phyloP scores from a whole-genome alignment of 2,888 invertebrate species.

The Ormyrus labotus region DNA sequence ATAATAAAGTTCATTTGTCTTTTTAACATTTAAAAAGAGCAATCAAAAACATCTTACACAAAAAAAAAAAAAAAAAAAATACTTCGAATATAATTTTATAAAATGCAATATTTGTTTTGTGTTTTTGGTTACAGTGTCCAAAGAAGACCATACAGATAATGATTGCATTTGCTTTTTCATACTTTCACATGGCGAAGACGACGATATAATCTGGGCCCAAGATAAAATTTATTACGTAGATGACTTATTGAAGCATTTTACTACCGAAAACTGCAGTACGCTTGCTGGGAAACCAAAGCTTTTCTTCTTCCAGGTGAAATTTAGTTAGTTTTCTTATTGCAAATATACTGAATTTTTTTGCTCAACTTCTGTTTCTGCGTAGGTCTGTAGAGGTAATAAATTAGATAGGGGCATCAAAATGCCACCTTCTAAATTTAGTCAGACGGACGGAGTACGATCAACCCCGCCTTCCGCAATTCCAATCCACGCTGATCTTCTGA shows the following conservation, averaged over 20 bases:
- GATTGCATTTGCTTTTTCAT: conserved; percentile 78
- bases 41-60: too few relatives aligned
- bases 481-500: conserved; percentile 79
- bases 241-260: conserved; percentile 78
- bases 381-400: conserved; percentile 78
- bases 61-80: too few relatives aligned
- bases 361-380: not conserved
- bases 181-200: conserved; percentile 78
- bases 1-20: too few relatives aligned
- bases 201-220: conserved; percentile 77
- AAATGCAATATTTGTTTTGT: not conserved
- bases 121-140: conserved; percentile 70
- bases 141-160: conserved; percentile 76
- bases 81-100: too few relatives aligned
- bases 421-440: conserved; percentile 60
- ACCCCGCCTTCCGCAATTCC: conserved; percentile 76
- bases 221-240: conserved; percentile 77
- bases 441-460: conserved; percentile 67
- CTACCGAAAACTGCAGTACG: conserved; percentile 77
- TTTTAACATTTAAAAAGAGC: too few relatives aligned
- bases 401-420: conserved; percentile 74
- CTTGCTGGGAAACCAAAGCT: conserved; percentile 81
- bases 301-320: conserved; percentile 79
- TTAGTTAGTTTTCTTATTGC: not conserved
- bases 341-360: not conserved